Evolutionary conservation across 2,113 vertebrate species (phyloP), one percentile per base, ranked within the genome.

Genomic region (Catharus bicknelli): DNA sequence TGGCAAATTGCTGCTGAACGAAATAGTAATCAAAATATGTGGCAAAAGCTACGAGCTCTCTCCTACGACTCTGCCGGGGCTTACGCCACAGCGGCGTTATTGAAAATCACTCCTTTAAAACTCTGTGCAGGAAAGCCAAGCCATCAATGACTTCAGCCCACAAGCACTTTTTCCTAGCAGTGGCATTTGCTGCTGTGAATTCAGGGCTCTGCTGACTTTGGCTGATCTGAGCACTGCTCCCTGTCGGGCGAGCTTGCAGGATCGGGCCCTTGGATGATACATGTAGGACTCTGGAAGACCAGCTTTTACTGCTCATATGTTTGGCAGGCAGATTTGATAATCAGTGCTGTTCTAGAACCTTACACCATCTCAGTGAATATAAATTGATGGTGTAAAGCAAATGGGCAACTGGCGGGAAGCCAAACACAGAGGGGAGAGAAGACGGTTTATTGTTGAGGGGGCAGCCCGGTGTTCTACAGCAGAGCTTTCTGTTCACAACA

Each of bases 371-470:
- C 98, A 98, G 97, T 98, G 98, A 98, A 98, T 98, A 99, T 98
- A 98, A 99, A 98, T 98, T 98, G 98, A 98, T 98, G 98, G 98
- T 98, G 98, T 98, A 98, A 98, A 98, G 98, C 98, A 98, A 98
- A 98, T 98, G 98, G 97, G 98, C 98, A 97, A 96, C 96, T 98
- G 98, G 98, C 98, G 13, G 73, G 53, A 91, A 96, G 98, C 98
- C 98, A 98, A 96, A 91, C 97, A 94, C 89, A 94, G 97, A 97
- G 97, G 97, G 97, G 97, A 98, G 97, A 95, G 96, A 96, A 97
- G 97, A 98, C 95, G 98, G 97, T 95, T 96, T 93, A 98, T 98
- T 98, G 98, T 98, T 98, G 97, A 98, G 97, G 97, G 97, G 97
- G 96, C 92, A 97, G 97, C 96, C 96, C 96, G 86, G 95, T 98